These are phyloP conservation scores for Falco peregrinus DNA, from an alignment of 2,797 vertebrate genomes.

Conservation along the genomic window DNA sequence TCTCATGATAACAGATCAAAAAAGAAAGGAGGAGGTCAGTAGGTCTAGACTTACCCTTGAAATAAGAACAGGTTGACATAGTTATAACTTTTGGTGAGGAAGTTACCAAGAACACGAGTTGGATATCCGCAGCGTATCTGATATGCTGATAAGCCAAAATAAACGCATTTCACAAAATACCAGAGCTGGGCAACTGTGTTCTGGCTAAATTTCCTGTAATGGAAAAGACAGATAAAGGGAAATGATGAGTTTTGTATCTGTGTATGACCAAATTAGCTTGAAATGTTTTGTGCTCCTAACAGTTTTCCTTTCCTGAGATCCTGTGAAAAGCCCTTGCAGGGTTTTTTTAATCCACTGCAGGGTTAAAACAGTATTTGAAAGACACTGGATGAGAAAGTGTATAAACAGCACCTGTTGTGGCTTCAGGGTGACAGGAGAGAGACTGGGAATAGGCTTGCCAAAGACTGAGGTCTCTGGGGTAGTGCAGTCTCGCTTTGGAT, in stretches of 20 bases:
- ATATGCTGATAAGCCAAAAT: conserved; percentile 98
- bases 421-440: background rate
- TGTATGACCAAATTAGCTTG: background rate
- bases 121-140: conserved; percentile 99
- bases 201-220: conserved; percentile 91
- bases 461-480: background rate
- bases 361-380: background rate
- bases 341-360: background rate
- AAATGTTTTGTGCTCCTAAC: background rate
- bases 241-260: background rate
- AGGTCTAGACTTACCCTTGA: conserved; percentile 88
- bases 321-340: background rate
- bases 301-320: conserved; percentile 1
- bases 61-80: conserved; percentile 99
- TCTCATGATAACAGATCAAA: background rate
- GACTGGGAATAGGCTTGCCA: background rate
- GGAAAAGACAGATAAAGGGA: conserved; percentile 43
- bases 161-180: conserved; percentile 99
- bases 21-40: background rate
- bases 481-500: background rate
- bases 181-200: conserved; percentile 96
- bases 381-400: background rate
- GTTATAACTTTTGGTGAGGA: conserved; percentile 99
- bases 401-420: background rate
- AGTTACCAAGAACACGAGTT: conserved; percentile 96